Conservation (phyloP, 1,140 invertebrate genomes). For the Drosophila murphyi region DNA sequence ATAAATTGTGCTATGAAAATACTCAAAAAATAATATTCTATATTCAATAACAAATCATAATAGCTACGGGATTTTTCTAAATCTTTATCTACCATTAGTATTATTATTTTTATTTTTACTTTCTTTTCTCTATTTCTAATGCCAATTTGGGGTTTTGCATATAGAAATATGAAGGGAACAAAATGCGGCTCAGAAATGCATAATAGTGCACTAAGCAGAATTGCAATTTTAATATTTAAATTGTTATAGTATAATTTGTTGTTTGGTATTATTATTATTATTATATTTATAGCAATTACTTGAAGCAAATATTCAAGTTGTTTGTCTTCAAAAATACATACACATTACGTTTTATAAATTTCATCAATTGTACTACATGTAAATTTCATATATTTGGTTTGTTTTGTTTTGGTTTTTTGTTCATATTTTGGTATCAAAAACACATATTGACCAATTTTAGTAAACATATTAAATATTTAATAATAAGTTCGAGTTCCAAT, state of each 20-base stretch:
- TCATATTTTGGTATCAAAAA: constrained; percentile 67
- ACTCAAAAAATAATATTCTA: constrained; percentile 78
- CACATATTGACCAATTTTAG: constrained; percentile 77
- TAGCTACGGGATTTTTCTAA: constrained; percentile 18
- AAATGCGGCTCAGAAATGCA: constrained; percentile 62
- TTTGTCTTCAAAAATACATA: constrained; percentile 49
- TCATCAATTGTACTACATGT: constrained; percentile 79
- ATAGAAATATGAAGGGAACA: constrained; percentile 42
- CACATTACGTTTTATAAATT: constrained; percentile 61
- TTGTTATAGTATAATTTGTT: constrained; percentile 3
- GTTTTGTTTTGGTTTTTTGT: constrained; percentile 21
- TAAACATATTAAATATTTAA: constrained; percentile 74
- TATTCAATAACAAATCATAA: constrained; percentile 20
- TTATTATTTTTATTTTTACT: constrained; percentile 2
- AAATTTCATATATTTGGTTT: constrained; percentile 75
- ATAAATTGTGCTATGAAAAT: constrained; percentile 84
- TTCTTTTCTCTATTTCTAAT: constrained; percentile 25
- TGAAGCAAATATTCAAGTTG: constrained; percentile 59
- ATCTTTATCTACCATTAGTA: constrained; percentile 1
- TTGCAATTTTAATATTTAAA: constrained; percentile 31
- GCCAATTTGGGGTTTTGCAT: constrained; percentile 31
- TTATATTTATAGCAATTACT: constrained; percentile 41
- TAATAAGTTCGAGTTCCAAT: constrained; percentile 82
- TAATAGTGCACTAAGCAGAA: constrained; percentile 62
- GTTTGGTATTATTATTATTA: constrained; percentile 21